Evolutionary conservation across 2,797 vertebrate species (phyloP).

Genomic region (Carduelis carduelis): DNA sequence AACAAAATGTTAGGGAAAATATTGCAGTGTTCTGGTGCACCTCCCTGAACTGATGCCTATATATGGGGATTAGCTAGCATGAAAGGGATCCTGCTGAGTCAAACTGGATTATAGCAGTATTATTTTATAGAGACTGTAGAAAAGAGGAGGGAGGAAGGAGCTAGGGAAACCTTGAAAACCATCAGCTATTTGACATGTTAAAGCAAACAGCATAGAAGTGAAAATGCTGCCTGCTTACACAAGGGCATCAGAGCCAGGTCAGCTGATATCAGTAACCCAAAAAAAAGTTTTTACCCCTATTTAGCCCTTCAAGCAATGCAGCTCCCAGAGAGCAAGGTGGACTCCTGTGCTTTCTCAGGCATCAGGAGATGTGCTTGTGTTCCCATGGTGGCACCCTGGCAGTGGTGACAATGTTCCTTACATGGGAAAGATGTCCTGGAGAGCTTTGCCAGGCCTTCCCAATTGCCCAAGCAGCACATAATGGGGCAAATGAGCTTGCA

Average conservation of each 20-base stretch:
- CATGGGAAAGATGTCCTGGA: not conserved
- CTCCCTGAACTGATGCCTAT: conserved; percentile 58
- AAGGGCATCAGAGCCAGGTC: not conserved
- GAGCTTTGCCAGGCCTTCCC: not conserved
- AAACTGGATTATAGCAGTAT: conserved; percentile 47
- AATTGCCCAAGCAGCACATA: rapidly evolving
- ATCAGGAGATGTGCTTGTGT: not conserved
- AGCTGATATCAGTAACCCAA: not conserved
- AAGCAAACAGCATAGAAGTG: not conserved
- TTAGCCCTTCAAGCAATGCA: not conserved
- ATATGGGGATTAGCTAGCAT: conserved; percentile 52
- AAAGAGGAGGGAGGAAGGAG: not conserved
- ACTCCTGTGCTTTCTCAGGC: not conserved
- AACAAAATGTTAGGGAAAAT: conserved; percentile 60
- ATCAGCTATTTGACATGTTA: conserved; percentile 5
- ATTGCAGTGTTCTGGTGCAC: conserved; percentile 25
- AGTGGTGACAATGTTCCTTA: not conserved
- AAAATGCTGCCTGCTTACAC: not conserved
- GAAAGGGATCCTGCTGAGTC: conserved; percentile 52
- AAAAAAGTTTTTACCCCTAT: not conserved
- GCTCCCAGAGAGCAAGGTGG: not conserved
- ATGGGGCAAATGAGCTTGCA: not conserved
- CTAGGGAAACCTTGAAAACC: not conserved
- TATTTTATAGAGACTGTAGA: conserved; percentile 47
- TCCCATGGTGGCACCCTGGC: not conserved